Evolutionary conservation across 2,888 invertebrate genomes (phyloP).

Genomic region (Ditula angustiorana): DNA sequence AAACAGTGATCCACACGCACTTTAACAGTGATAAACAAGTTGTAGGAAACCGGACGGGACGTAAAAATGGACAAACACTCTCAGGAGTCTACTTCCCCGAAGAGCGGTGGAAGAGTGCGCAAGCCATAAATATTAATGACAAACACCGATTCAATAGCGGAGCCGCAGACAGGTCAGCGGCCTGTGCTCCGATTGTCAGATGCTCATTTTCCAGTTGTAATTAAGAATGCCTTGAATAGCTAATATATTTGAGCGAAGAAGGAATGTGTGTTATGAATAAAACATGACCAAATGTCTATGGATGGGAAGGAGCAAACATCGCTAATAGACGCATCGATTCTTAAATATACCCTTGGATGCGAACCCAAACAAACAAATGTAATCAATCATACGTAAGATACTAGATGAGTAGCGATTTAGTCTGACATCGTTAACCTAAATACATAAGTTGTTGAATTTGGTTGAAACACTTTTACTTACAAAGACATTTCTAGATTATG

Average conservation of each 20-base stretch:
- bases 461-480: conserved; percentile 39
- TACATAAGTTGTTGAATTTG: conserved; percentile 49
- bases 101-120: conserved; percentile 70
- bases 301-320: conserved; percentile 18
- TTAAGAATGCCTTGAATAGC: conserved; percentile 67
- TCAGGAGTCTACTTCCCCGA: conserved; percentile 70
- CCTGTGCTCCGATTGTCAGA: conserved; percentile 77
- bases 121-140: conserved; percentile 82
- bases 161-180: conserved; percentile 73
- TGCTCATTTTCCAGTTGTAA: conserved; percentile 72
- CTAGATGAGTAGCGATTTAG: conserved; percentile 44
- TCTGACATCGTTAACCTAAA: conserved; percentile 64
- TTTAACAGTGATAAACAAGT: conserved; percentile 33
- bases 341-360: conserved; percentile 44
- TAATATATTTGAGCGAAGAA: conserved; percentile 54
- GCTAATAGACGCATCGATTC: conserved; percentile 24
- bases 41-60: conserved; percentile 45
- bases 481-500: conserved; percentile 5
- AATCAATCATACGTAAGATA: conserved; percentile 53
- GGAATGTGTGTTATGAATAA: conserved; percentile 62
- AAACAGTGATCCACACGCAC: conserved; percentile 7
- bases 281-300: conserved; percentile 48
- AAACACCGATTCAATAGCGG: conserved; percentile 73
- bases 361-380: conserved; percentile 51
- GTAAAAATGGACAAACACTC: conserved; percentile 69